These are phyloP conservation scores for Anarrhichthys ocellatus DNA, from an alignment of 2,113 vertebrate species.

Conservation along the genomic window DNA sequence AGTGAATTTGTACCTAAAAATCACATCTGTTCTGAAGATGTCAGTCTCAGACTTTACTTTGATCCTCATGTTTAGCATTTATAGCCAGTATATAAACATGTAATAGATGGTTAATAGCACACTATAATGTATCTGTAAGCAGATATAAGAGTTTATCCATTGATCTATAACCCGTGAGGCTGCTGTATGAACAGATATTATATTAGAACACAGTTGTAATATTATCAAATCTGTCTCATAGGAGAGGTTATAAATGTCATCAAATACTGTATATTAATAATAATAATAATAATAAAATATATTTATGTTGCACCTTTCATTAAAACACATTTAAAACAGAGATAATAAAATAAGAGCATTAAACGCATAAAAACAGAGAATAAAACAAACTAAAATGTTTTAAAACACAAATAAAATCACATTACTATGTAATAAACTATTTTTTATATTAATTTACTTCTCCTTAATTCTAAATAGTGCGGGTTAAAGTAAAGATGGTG, in stretches of 20 bases:
- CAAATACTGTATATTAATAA: not conserved
- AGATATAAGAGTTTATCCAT: not conserved
- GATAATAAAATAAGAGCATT: not conserved
- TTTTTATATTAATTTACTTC: not conserved
- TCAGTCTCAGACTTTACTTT: not conserved
- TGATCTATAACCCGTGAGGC: not conserved
- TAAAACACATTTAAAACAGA: not conserved
- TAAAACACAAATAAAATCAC: not conserved
- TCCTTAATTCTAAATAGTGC: not conserved
- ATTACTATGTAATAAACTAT: not conserved
- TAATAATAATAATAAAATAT: not conserved
- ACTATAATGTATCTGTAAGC: not conserved
- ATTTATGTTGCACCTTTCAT: not conserved
- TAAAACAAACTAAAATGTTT: no score
- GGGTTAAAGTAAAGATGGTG: not conserved
- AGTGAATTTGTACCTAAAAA: not conserved
- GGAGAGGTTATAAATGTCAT: not conserved
- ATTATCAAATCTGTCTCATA: not conserved
- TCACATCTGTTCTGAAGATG: not conserved
- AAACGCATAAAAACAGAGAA: no score
- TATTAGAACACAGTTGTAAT: not conserved
- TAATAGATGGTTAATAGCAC: not conserved
- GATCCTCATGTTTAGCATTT: not conserved
- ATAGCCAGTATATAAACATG: not conserved
- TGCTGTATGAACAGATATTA: not conserved